phyloP scores from a whole-genome alignment of 53 echinoderm and acorn worm species.

The Astropecten irregularis region DNA sequence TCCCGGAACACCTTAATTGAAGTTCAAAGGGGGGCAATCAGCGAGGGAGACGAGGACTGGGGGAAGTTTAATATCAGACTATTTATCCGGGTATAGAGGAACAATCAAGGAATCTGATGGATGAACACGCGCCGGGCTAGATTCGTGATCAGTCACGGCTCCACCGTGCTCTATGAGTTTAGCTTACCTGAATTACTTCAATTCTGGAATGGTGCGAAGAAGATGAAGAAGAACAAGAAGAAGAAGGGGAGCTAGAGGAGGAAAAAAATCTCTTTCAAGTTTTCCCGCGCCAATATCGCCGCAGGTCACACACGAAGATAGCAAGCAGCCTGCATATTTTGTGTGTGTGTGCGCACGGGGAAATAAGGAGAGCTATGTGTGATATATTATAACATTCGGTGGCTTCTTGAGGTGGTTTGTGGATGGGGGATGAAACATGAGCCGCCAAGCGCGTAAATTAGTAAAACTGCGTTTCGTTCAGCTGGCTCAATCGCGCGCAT shows the following conservation, averaged over 20 bases:
- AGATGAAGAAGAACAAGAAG: too few species aligned
- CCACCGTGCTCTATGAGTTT: background rate
- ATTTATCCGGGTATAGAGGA: background rate
- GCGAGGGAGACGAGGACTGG: too few species aligned
- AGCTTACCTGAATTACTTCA: background rate
- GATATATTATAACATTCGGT: background rate
- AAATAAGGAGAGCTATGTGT: background rate
- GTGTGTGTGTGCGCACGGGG: too few species aligned
- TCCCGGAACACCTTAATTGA: too few species aligned
- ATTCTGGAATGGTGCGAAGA: too few species aligned
- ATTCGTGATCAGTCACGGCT: slow-evolving; percentile 28
- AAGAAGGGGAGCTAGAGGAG: too few species aligned
- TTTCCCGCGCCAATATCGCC: background rate
- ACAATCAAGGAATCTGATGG: slow-evolving; percentile 39
- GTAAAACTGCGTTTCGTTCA: background rate
- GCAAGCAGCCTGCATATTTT: too few species aligned
- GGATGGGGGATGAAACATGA: background rate
- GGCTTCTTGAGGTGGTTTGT: background rate
- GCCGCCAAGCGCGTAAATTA: background rate
- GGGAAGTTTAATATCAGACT: slow-evolving; percentile 1
- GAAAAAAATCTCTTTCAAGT: background rate
- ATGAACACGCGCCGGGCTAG: slow-evolving; percentile 36
- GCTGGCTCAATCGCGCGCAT: background rate
- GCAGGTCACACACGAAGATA: slow-evolving; percentile 13
- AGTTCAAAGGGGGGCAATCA: too few species aligned